Evolutionary conservation across 1,140 invertebrate genomes (phyloP).

Genomic region (Diabrotica virgifera): DNA sequence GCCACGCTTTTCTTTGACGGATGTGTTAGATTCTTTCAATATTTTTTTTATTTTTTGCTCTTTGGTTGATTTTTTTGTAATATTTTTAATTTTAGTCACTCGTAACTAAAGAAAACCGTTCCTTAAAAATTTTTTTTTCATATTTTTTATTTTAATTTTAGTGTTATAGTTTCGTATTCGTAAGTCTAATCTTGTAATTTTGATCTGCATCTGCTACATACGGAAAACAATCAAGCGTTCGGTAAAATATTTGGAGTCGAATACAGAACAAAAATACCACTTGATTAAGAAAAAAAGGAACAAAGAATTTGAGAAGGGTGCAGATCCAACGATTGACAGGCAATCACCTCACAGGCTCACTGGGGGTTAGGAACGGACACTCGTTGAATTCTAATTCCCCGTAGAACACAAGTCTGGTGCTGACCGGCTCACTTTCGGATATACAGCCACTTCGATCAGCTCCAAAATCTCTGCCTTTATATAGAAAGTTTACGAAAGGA

Average conservation of each 20-base stretch:
- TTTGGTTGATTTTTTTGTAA: too few species aligned
- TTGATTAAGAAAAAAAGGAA: constrained; percentile 29
- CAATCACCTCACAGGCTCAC: constrained; percentile 41
- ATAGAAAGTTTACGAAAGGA: not conserved
- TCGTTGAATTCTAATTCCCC: constrained; percentile 41
- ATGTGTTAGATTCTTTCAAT: too few species aligned
- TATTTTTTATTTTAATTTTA: too few species aligned
- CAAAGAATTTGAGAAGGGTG: constrained; percentile 27
- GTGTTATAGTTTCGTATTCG: too few species aligned
- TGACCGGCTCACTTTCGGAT: not conserved
- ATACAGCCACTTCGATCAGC: not conserved
- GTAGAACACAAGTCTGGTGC: constrained; percentile 1
- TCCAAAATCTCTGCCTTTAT: not conserved
- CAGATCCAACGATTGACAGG: constrained; percentile 38
- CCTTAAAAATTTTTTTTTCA: too few species aligned
- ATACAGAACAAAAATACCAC: constrained; percentile 24
- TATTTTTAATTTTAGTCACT: too few species aligned
- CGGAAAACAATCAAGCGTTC: too few species aligned
- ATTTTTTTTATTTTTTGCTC: too few species aligned
- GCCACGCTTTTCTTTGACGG: too few species aligned
- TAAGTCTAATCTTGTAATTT: too few species aligned
- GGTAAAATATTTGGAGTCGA: constrained; percentile 22
- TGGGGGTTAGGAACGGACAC: constrained; percentile 38
- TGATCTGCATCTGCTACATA: too few species aligned
- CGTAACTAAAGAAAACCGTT: too few species aligned